These are phyloP conservation scores for Glossophaga mutica DNA, from an alignment of 2,797 vertebrate species.

Conservation along the genomic window DNA sequence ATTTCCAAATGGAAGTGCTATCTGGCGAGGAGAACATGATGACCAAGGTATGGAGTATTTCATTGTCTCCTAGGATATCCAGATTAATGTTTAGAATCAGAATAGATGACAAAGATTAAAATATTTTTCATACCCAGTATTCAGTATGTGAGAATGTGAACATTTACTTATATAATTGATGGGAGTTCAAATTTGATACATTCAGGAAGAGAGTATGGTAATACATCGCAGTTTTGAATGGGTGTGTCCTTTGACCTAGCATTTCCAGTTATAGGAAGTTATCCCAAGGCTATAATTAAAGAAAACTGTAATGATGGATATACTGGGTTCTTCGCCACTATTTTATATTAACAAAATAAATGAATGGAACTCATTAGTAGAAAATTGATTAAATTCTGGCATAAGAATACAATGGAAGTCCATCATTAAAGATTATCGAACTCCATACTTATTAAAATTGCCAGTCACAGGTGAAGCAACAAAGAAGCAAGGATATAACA, in stretches of 20 bases:
- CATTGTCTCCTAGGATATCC: background rate
- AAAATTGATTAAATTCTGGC: constrained; percentile 21
- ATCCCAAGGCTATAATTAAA: background rate
- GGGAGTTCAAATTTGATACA: background rate
- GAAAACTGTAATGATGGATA: background rate
- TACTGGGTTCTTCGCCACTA: background rate
- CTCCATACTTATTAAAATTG: constrained; percentile 17
- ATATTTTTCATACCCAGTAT: background rate
- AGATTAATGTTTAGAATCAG: background rate
- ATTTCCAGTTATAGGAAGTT: background rate
- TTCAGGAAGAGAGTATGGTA: background rate
- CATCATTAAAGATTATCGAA: background rate
- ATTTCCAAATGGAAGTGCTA: constrained; percentile 96
- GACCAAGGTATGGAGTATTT: constrained; percentile 79
- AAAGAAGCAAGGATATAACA: background rate
- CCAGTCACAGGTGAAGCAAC: background rate
- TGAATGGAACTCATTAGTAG: background rate
- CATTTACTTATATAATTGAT: background rate
- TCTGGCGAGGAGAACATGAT: constrained; percentile 94
- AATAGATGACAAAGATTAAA: constrained; percentile 18
- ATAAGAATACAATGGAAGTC: background rate
- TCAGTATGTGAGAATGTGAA: background rate
- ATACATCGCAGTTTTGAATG: background rate
- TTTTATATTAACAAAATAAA: background rate
- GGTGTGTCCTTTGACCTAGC: background rate